Base-by-base conservation (phyloP, 1,140 invertebrate genomes). In the Polypedilum vanderplanki region DNA sequence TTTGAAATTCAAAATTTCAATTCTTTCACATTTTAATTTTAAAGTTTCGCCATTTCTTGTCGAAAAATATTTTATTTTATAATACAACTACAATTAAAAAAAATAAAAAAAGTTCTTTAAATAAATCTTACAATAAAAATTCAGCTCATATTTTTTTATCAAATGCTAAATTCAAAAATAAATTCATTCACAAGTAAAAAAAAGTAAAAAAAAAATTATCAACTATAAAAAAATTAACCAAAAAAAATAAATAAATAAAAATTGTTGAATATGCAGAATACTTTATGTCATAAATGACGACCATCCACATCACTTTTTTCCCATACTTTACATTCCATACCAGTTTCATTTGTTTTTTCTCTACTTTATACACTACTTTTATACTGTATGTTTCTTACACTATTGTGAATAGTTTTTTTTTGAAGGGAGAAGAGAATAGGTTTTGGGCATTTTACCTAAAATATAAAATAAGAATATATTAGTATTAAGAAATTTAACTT, bases 331-430 rank as follows among this genome's bases (percentile, higher is more conserved):
- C 46, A 57, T 57, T 57, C 46, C 46, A 57, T 57, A 57, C 46
- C 46, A 57, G 46, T 57, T 57, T 57, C 46, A 57, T 73, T 70
- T 74, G 76, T 33, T 33, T 33, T 33, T 33, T 33, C 12, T 76
- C 57, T 75, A 41, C 74, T 74, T 75, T 46, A 40, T 67, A 70
- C 33, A 74, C 74, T 74, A 74, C 64, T 77, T 76, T 57, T 40
- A 74, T 75, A n/a, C n/a, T n/a, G 12, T 33, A n/a, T n/a, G n/a
- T 46, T 40, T 24, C 17, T 74, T 46, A 40, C 17, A 41, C 40
- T 33, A 33, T 33, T 33, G 24, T 33, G 24, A 33, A 33, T 33
- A 33, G 24, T 33, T 3, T 33, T 33, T 3, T 33, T 33, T 74
- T 70, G 65, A 22, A 9, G 65, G 65, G 17, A 17, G 65, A 17